Evolutionary conservation across 2,113 vertebrate species (phyloP).

Genomic region (Rhynchopsitta pachyrhyncha): DNA sequence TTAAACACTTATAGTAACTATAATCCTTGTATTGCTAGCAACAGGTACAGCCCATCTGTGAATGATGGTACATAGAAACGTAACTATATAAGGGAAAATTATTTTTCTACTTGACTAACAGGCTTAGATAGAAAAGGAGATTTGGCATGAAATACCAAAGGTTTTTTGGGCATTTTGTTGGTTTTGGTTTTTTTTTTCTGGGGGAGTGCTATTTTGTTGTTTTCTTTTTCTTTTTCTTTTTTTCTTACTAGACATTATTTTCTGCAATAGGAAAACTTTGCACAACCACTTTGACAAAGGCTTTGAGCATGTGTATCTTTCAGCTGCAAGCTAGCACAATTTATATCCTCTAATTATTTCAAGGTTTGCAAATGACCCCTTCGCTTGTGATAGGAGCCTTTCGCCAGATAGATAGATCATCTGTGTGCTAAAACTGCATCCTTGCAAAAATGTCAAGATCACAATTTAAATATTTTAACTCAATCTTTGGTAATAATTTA

Average conservation of each 20-base stretch:
- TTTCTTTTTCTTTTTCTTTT: not conserved
- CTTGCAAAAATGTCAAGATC: constrained; percentile 14
- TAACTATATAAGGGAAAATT: not conserved
- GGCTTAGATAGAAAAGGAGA: not conserved
- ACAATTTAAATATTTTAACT: constrained; percentile 3
- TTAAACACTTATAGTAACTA: not conserved
- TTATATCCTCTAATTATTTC: not conserved
- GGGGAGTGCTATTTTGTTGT: fast-evolving
- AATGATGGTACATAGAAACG: not conserved
- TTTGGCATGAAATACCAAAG: not conserved
- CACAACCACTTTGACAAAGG: not conserved
- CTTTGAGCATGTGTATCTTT: not conserved
- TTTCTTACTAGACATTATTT: not conserved
- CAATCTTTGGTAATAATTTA: not conserved
- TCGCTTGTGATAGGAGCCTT: constrained; percentile 14
- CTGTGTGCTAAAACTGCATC: constrained; percentile 35
- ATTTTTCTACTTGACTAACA: not conserved
- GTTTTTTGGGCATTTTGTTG: not conserved
- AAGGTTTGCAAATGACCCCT: not conserved
- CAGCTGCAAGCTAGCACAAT: not conserved
- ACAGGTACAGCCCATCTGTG: not conserved
- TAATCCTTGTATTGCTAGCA: not conserved
- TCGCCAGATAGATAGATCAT: not conserved
- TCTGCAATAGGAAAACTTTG: not conserved
- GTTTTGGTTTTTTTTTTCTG: not conserved